Conservation (phyloP, 1,140 invertebrate genomes). For the Bombus ignitus region DNA sequence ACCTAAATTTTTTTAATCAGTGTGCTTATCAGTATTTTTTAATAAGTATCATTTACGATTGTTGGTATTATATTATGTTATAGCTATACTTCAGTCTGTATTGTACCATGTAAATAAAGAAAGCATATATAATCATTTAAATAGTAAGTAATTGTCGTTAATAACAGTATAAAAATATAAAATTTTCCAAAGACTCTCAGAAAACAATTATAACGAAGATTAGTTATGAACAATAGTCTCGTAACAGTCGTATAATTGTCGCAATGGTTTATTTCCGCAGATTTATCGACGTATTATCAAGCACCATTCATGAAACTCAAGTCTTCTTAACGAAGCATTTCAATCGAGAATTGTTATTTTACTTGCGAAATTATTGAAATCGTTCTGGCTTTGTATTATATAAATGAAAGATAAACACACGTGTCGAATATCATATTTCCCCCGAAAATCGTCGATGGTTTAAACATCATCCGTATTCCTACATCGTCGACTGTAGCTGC, state of each 20-base stretch:
- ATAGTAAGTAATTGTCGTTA: not conserved
- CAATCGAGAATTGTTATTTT: not conserved
- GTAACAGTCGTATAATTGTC: not conserved
- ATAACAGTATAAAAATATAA: not conserved
- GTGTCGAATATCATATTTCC: not conserved
- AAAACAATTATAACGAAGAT: not conserved
- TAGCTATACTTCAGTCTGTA: too few relatives aligned
- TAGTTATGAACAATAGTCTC: not conserved
- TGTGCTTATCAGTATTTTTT: not conserved
- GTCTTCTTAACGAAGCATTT: not conserved
- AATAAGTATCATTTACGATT: not conserved
- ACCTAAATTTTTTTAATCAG: not conserved
- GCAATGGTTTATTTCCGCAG: not conserved
- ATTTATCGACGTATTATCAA: conserved; percentile 1
- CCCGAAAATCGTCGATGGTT: not conserved
- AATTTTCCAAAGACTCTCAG: not conserved
- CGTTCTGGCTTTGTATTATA: not conserved
- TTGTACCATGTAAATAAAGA: not conserved
- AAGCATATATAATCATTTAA: too few relatives aligned
- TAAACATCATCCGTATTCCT: not conserved
- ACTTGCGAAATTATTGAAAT: not conserved
- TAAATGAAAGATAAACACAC: not conserved
- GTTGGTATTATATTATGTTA: not conserved
- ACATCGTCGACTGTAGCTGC: conserved; percentile 25
- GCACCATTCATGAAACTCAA: not conserved